Conservation (phyloP, 2,113 vertebrate species). For the Labeo catla region DNA sequence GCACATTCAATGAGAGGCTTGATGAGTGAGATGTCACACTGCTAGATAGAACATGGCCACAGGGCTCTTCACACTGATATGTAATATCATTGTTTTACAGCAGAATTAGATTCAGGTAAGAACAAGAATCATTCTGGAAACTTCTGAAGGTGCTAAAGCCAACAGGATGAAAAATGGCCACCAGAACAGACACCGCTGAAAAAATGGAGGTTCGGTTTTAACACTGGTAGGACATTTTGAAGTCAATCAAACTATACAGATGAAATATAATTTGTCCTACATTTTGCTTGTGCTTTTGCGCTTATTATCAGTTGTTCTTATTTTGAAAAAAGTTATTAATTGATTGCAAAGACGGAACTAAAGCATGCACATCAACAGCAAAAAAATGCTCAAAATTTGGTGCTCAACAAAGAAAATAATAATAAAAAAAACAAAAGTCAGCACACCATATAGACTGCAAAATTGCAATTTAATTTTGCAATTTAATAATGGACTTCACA, state of each 20-base stretch:
- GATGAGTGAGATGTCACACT: constrained; percentile 40
- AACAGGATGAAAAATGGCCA: not conserved
- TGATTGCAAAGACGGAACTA: too few species aligned
- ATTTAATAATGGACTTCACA: too few species aligned
- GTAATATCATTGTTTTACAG: constrained; percentile 13
- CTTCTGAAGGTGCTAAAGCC: not conserved
- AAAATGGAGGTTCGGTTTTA: not conserved
- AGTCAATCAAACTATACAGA: not conserved
- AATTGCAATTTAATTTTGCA: too few species aligned
- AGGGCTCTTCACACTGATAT: constrained; percentile 24
- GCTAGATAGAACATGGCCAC: constrained; percentile 23
- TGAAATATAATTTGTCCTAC: not conserved
- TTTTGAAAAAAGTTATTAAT: not conserved
- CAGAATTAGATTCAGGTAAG: constrained; percentile 13
- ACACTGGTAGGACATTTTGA: not conserved
- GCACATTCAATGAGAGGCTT: constrained; percentile 24
- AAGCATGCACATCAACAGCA: too few species aligned
- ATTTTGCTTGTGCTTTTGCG: too few species aligned
- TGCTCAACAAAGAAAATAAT: too few species aligned
- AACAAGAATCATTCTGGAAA: constrained; percentile 1
- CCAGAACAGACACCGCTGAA: constrained; percentile 6
- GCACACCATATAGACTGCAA: too few species aligned
- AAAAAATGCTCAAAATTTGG: too few species aligned
- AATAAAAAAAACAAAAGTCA: too few species aligned
- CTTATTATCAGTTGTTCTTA: not conserved